Evolutionary conservation across 1,140 invertebrate genomes (phyloP), one percentile per base, ranked within the genome.

Genomic region (Macrocentrus cingulum): DNA sequence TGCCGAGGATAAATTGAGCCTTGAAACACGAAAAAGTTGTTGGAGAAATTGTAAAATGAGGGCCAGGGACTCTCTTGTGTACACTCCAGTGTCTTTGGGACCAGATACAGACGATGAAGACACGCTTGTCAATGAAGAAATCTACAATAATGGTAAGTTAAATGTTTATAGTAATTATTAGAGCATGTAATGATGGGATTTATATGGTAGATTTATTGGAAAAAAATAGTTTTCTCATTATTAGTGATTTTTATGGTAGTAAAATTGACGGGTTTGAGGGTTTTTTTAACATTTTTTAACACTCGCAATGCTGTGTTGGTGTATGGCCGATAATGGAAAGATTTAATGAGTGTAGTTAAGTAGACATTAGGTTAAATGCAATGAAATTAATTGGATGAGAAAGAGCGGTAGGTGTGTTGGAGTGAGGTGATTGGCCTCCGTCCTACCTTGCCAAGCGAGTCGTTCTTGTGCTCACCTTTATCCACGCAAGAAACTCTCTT

Each of bases 81-180:
- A 76, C 52, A 80, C 77, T 4, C 77, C 77, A 37, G 74, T 80
- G 45, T 79, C 77, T n/a, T 66, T 80, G 15, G 74, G 76, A 15
- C 75, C 77, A 42, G 77, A 80, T 62, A 80, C 76, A 11, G 77
- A 80, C 51, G 77, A 79, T 56, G 77, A 80, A 59, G 77, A 80
- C 54, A 80, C 77, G 3, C 56, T 80, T 52, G 77, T 80, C 55
- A 79, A 80, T 36, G 77, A 71, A 22, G 77, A 80, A 65, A 67
- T 80, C 19, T 80, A 80, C 65, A 76, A 68, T 19, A 79, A 78
- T 59, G 77, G 77, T 78, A 53, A 78, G 69, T 67, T n/a, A 16
- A 19, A 36, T 49, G n/a, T 13, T 60, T 45, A 41, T 19, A 20
- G 2, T 15, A 36, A 44, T 39, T 55, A 19, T 25, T n/a, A 54